These are phyloP conservation scores for Batillaria attramentaria DNA, from an alignment of 1,140 invertebrate genomes.

Conservation along the genomic window DNA sequence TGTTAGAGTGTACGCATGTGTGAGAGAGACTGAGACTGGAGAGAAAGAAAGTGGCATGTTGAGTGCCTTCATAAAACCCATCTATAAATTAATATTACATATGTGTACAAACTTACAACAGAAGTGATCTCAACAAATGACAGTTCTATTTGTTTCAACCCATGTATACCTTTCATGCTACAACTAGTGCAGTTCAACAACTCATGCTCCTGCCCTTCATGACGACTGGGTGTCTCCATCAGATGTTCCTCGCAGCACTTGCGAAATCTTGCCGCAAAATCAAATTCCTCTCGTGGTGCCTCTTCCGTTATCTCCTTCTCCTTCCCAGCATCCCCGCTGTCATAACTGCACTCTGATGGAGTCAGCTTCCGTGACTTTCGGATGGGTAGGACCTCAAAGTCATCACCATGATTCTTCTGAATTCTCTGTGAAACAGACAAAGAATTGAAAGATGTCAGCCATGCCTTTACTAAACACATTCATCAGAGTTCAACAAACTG, in stretches of 20 bases:
- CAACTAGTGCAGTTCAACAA: constrained; percentile 7
- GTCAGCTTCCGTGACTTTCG: constrained; percentile 1
- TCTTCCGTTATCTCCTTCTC: background rate
- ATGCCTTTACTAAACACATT: background rate
- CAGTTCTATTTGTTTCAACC: background rate
- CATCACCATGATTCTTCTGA: constrained; percentile 7
- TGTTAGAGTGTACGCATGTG: background rate
- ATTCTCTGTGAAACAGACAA: background rate
- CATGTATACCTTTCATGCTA: background rate
- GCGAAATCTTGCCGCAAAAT: background rate
- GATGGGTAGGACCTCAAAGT: constrained; percentile 9
- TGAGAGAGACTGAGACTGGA: too few species aligned
- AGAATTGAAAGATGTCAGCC: background rate
- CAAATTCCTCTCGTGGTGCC: background rate
- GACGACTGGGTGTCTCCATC: constrained; percentile 12
- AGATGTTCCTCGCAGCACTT: background rate
- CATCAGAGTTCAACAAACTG: background rate
- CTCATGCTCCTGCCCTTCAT: constrained; percentile 7
- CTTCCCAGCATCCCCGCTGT: background rate
- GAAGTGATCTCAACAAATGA: background rate
- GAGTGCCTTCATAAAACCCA: background rate
- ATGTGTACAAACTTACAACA: background rate
- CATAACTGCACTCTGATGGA: background rate
- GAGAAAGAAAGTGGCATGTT: too few species aligned
- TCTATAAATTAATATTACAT: background rate